These are phyloP conservation scores for Entomobrya multifasciata DNA, from an alignment of 2,888 invertebrate genomes.

Conservation along the genomic window DNA sequence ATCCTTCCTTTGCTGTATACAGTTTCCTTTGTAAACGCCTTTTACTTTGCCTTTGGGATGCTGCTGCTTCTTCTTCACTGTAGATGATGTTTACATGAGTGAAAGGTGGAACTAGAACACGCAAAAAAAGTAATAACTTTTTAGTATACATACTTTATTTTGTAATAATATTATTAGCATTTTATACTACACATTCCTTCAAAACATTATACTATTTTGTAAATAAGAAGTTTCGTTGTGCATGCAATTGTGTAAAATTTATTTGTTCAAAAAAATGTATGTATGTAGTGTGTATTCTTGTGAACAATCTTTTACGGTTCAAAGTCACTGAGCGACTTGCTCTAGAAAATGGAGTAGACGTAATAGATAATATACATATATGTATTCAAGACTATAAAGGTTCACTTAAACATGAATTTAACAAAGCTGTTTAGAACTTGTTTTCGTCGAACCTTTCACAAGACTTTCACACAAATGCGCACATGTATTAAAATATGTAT, in stretches of 20 bases:
- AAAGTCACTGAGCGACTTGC: too few species aligned
- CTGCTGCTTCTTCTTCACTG: background rate
- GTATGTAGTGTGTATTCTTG: too few species aligned
- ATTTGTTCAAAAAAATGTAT: too few species aligned
- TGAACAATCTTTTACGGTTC: too few species aligned
- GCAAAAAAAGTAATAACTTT: slow-evolving; percentile 9
- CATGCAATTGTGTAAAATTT: too few species aligned
- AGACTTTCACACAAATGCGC: background rate
- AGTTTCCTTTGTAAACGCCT: too few species aligned
- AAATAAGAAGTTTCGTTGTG: too few species aligned
- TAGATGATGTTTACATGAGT: slow-evolving; percentile 26
- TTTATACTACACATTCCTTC: too few species aligned
- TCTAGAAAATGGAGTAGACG: too few species aligned
- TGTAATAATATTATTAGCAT: too few species aligned
- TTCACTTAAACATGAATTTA: slow-evolving; percentile 13
- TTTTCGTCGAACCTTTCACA: slow-evolving; percentile 9
- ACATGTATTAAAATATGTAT: background rate
- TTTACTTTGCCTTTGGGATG: slow-evolving; percentile 4
- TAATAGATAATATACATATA: slow-evolving; percentile 23
- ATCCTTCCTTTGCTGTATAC: background rate
- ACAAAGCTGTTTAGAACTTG: slow-evolving; percentile 12
- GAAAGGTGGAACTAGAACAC: slow-evolving; percentile 12
- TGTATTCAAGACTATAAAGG: background rate
- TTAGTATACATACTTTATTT: too few species aligned
- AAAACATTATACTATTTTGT: too few species aligned